Evolutionary conservation across 1,140 invertebrate genomes (phyloP).

Genomic region (Episyrphus balteatus): DNA sequence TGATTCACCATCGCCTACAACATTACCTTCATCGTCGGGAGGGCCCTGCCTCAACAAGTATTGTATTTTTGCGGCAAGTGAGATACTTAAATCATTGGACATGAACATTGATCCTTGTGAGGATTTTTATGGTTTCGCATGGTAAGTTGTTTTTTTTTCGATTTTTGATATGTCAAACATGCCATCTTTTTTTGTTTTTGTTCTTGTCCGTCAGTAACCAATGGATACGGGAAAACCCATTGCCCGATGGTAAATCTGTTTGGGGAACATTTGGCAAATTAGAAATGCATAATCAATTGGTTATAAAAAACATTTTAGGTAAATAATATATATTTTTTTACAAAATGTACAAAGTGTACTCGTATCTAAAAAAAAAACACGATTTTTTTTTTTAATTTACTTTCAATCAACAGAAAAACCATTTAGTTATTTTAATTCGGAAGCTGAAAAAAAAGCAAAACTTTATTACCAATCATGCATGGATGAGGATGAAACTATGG

Average conservation of each 20-base stretch:
- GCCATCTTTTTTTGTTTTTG: too few relatives aligned
- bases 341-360: too few relatives aligned
- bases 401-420: constrained; percentile 42
- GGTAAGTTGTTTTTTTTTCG: constrained; percentile 33
- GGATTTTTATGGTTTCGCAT: constrained; percentile 91
- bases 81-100: constrained; percentile 78
- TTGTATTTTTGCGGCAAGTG: constrained; percentile 76
- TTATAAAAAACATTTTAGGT: constrained; percentile 84
- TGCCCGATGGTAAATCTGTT: constrained; percentile 82
- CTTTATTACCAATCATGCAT: constrained; percentile 88
- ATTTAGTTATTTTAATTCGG: constrained; percentile 49
- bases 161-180: neutral
- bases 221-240: constrained; percentile 84
- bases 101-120: constrained; percentile 71
- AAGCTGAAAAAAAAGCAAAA: constrained; percentile 80
- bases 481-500: constrained; percentile 85
- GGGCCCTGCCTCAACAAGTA: constrained; percentile 63
- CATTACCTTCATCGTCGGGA: constrained; percentile 18
- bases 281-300: constrained; percentile 82
- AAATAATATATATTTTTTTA: too few relatives aligned
- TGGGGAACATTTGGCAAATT: constrained; percentile 94
- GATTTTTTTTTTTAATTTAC: neutral
- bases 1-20: constrained; percentile 15
- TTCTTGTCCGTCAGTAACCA: constrained; percentile 52
- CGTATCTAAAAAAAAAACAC: constrained; percentile 11